A percentile compares a stretch with the other conserved stretches of the same genome.
These are phyloP conservation scores for Gulo gulo DNA, from an alignment of 2,113 vertebrate species.

Conservation along the genomic window DNA sequence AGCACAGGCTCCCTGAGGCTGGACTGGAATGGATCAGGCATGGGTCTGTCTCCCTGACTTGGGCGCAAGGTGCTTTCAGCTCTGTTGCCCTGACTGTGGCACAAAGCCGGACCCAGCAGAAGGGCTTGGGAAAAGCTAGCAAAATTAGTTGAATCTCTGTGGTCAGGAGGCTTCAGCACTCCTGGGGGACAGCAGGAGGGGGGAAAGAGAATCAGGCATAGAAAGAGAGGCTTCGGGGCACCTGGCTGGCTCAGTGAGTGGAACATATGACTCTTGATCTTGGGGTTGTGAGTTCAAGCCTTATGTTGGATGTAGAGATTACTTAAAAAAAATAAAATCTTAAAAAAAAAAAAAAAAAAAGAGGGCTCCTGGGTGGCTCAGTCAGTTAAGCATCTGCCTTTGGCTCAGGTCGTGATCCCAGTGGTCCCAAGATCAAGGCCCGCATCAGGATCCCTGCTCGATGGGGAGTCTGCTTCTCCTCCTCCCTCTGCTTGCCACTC, in stretches of 20 bases:
- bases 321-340: too few species aligned
- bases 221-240: neutral
- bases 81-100: neutral
- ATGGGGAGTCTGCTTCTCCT: too few species aligned
- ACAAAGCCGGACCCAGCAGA: neutral
- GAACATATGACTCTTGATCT: neutral
- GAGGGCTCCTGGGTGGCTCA: too few species aligned
- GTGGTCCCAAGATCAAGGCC: too few species aligned
- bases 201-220: neutral
- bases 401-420: too few species aligned
- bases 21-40: fast-evolving
- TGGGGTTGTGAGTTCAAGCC: neutral
- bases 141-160: neutral
- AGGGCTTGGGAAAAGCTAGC: neutral
- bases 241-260: neutral
- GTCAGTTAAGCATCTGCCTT: too few species aligned
- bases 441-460: too few species aligned
- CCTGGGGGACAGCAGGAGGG: too few species aligned
- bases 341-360: neutral
- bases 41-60: neutral
- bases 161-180: neutral
- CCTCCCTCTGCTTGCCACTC: too few species aligned
- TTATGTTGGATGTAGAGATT: neutral
- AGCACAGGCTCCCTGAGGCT: neutral
- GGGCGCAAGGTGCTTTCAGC: neutral